Evolutionary conservation across 2,888 invertebrate genomes (phyloP), one percentile per base, ranked within the genome.

Genomic region (Oscheius myriophilus): DNA sequence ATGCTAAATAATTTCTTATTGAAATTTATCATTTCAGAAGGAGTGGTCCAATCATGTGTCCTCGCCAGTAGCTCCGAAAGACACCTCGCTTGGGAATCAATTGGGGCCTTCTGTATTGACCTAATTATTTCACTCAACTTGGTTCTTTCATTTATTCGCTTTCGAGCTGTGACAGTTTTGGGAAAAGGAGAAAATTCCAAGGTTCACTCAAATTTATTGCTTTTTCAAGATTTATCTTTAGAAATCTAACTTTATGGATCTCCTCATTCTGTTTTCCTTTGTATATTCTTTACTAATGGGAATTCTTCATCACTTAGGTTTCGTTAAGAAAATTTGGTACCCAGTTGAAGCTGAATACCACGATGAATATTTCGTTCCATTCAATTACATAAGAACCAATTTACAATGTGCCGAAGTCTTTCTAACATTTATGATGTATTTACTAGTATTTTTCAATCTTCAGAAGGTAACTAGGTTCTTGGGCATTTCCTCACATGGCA

Each of bases 311-410:
- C 63, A 63, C 25, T n/a, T 52, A 14, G 63, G 63, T n/a, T 33
- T 52, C 14, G 63, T 63, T 11, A 53, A 52, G 16, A 39, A 42
- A 33, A 49, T 63, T 25, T 63, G 63, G 63, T 63, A 53, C 43
- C 42, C 52, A 14, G 42, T 41, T 11, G 53, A 63, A 39, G 18
- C 51, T 23, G 63, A 63, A 52, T 63, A 63, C 25, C 52, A 53
- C 14, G 63, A 63, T 42, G 52, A 16, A 21, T 16, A 49, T 16
- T 43, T 63, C 42, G 52, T 53, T 25, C 63, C 63, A 3, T 63
- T 63, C 25, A 53, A 63, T 25, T 42, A 21, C 11, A 21, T 63
- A 2, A 18, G 63, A 52, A 63, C 43, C 3, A 51, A 51, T n/a
- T 1, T 63, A 7, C 53, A 42, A 12, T 53, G 51, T 25, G 11